These are phyloP conservation scores for Epinephelus lanceolatus DNA, from an alignment of 2,113 vertebrate species.

Conservation along the genomic window DNA sequence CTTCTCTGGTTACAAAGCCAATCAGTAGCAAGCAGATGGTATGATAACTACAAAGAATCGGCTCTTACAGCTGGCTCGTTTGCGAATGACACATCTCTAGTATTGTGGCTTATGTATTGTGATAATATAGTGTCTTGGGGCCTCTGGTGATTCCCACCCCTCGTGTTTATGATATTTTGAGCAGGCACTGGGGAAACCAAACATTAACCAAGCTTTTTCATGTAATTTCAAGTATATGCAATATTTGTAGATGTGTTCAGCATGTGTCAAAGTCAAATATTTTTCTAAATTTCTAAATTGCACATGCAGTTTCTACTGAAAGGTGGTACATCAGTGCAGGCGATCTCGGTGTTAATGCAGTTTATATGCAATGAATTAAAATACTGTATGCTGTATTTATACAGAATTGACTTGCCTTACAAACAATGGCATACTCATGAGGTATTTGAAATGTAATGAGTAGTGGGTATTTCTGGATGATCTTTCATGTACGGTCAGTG, in stretches of 20 bases:
- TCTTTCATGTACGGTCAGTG: background rate
- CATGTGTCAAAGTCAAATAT: background rate
- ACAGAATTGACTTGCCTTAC: background rate
- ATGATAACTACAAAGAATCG: too few relatives aligned
- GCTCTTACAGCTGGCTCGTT: too few relatives aligned
- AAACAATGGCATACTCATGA: background rate
- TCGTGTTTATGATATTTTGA: background rate
- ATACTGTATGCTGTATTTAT: background rate
- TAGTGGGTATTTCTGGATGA: background rate
- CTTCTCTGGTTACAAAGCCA: too few relatives aligned
- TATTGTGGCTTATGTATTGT: too few relatives aligned
- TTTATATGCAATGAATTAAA: too few relatives aligned
- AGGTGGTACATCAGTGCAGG: background rate
- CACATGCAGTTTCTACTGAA: background rate
- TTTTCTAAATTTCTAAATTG: background rate
- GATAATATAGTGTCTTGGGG: too few relatives aligned
- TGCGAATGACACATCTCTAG: too few relatives aligned
- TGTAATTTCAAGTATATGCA: background rate
- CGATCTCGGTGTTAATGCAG: background rate
- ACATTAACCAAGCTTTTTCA: background rate
- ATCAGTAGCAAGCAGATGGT: too few relatives aligned
- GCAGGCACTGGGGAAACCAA: background rate
- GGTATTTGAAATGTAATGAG: background rate
- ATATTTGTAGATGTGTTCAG: background rate
- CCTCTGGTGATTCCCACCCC: too few relatives aligned